phyloP scores from a whole-genome alignment of 2,888 invertebrate genomes.

The Nephrocerus scutellatus region DNA sequence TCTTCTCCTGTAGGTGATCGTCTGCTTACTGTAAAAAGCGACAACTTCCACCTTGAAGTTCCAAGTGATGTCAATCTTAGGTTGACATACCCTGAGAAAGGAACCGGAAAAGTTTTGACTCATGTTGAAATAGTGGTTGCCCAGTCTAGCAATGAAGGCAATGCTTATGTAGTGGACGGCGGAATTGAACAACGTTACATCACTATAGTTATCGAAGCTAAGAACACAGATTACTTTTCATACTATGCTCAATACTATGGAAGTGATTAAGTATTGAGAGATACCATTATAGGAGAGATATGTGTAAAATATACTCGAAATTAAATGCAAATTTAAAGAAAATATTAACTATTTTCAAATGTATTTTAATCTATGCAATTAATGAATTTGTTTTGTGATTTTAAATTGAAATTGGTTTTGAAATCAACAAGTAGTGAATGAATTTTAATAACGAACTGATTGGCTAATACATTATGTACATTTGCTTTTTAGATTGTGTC shows the following conservation, averaged over 20 bases:
- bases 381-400: too few species aligned
- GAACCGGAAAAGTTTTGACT: constrained; percentile 33
- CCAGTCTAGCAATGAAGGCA: constrained; percentile 36
- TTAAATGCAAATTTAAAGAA: too few species aligned
- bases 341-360: too few species aligned
- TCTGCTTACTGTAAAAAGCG: constrained; percentile 36
- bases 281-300: too few species aligned
- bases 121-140: constrained; percentile 35
- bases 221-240: constrained; percentile 33
- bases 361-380: too few species aligned
- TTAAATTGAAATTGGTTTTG: too few species aligned
- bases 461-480: too few species aligned
- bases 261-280: constrained; percentile 19
- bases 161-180: constrained; percentile 41
- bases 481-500: too few species aligned
- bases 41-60: constrained; percentile 30
- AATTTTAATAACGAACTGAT: too few species aligned
- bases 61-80: constrained; percentile 37
- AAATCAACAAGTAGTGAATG: too few species aligned
- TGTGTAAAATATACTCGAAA: too few species aligned
- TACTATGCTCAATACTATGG: constrained; percentile 40
- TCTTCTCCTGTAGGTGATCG: constrained; percentile 32
- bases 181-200: constrained; percentile 43
- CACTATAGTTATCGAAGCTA: constrained; percentile 38
- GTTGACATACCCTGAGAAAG: constrained; percentile 38